Base-by-base conservation (phyloP, 1,140 invertebrate genomes). In the Ips nitidus region DNA sequence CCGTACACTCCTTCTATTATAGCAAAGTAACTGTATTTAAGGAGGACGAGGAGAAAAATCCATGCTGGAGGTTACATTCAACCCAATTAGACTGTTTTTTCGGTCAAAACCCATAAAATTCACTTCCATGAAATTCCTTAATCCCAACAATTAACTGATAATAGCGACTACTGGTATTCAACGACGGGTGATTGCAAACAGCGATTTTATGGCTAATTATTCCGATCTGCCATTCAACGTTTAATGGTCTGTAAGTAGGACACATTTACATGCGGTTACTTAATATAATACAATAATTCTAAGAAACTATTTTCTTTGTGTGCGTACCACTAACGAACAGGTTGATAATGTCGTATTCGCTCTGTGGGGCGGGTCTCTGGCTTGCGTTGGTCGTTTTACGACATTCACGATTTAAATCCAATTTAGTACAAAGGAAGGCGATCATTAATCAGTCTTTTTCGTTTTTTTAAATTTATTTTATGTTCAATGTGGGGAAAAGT, bases 281-380 rank as follows among this genome's bases (percentile, higher is more conserved):
- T 41, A 39, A 63, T 63, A 52, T 52, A 52, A 63, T 63, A 40
- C 61, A 22, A 63, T 63, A 50, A 45, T 63, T 63, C 61, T 63
- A 52, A 63, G 61, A 63, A 63, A 63, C 61, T 63, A 63, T 63
- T 63, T 63, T 63, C 61, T 22, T 63, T 56, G 53, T 56, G 53
- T 36, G 47, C 41, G 39, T 52, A 37, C 61, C 45, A 63, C 61
- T 63, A 63, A 63, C 47, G 47, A 63, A 63, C 47, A 63, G 61
- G 61, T 63, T 63, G 47, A 63, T 56, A 56, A 56, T 36, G 53
- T 22, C 53, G 7, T 40, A 56, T 36, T 7, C 53, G 53, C n/a
- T n/a, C 38, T 56, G 53, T 50, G 45, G 45, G 45, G 45, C 45
- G 45, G 22, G 45, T 50, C 22, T 22, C 22, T 22, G 22, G 22